Conservation (phyloP, 2,888 invertebrate genomes). For the Torymus auratus region DNA sequence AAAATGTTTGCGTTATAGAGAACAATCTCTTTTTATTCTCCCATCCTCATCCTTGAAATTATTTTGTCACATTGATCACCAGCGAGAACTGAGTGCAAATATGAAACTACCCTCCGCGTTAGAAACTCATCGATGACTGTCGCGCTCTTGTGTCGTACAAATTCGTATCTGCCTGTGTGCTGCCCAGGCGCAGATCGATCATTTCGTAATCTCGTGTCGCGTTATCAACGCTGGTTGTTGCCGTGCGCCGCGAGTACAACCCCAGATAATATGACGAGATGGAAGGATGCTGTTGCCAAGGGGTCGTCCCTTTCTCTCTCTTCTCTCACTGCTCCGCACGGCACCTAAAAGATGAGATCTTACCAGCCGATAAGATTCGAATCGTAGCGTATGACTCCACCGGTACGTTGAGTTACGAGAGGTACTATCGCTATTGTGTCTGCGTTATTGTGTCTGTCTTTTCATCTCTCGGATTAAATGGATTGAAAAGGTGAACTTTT, state of each 20-base stretch:
- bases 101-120: too few relatives aligned
- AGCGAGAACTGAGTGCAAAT: too few relatives aligned
- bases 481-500: constrained; percentile 20
- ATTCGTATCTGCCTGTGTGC: too few relatives aligned
- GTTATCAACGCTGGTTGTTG: neutral
- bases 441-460: neutral
- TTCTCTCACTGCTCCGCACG: neutral
- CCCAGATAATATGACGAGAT: neutral
- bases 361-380: constrained; percentile 35
- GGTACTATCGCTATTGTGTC: constrained; percentile 12
- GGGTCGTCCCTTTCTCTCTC: neutral
- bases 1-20: too few relatives aligned
- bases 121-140: too few relatives aligned
- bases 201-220: constrained; percentile 30
- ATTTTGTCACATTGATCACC: too few relatives aligned
- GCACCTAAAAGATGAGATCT: constrained; percentile 26
- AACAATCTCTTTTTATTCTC: too few relatives aligned
- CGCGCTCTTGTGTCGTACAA: too few relatives aligned
- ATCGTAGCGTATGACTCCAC: neutral
- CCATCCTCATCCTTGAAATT: too few relatives aligned
- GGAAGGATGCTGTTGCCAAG: neutral
- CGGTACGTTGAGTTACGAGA: constrained; percentile 27
- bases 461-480: constrained; percentile 22
- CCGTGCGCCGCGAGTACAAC: neutral
- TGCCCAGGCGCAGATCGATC: constrained; percentile 19